Evolutionary conservation across 2,888 invertebrate species (phyloP).

Genomic region (Abrostola tripartita): DNA sequence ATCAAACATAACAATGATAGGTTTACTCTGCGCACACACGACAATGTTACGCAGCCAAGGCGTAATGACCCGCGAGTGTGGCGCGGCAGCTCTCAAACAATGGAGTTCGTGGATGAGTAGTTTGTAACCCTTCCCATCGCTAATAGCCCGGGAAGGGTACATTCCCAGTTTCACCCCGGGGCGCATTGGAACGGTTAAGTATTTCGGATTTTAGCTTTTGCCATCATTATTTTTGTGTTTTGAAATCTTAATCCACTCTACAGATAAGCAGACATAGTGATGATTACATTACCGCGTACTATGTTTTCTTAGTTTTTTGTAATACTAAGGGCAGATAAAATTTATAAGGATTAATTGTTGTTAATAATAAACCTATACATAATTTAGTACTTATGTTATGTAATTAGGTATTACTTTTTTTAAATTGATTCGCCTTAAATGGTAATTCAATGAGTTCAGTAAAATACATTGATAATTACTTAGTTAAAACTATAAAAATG

Average conservation of each 20-base stretch:
- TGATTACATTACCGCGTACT: too few relatives aligned
- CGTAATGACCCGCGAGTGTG: slow-evolving; percentile 55
- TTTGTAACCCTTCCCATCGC: slow-evolving; percentile 58
- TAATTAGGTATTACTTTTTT: neutral
- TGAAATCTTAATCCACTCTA: too few relatives aligned
- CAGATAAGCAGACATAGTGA: too few relatives aligned
- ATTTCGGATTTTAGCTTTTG: slow-evolving; percentile 55
- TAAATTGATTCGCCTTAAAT: slow-evolving; percentile 9
- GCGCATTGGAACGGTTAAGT: slow-evolving; percentile 42
- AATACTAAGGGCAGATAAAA: too few relatives aligned
- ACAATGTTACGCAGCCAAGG: slow-evolving; percentile 24
- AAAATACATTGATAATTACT: slow-evolving; percentile 15
- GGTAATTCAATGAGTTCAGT: slow-evolving; percentile 20
- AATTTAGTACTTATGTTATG: neutral
- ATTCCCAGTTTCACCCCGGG: slow-evolving; percentile 53
- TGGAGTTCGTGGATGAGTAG: slow-evolving; percentile 50
- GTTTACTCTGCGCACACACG: slow-evolving; percentile 14
- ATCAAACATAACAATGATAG: slow-evolving; percentile 36
- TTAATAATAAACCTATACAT: too few relatives aligned
- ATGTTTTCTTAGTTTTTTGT: too few relatives aligned
- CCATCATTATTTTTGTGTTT: slow-evolving; percentile 34
- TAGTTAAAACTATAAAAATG: slow-evolving; percentile 34
- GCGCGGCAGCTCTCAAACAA: slow-evolving; percentile 57
- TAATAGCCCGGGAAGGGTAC: slow-evolving; percentile 55
- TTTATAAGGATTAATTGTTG: too few relatives aligned